Percentiles rank a stretch among this genome's conserved stretches.
Conservation (phyloP, 1,140 invertebrate species). For the Sweltsa coloradensis region DNA sequence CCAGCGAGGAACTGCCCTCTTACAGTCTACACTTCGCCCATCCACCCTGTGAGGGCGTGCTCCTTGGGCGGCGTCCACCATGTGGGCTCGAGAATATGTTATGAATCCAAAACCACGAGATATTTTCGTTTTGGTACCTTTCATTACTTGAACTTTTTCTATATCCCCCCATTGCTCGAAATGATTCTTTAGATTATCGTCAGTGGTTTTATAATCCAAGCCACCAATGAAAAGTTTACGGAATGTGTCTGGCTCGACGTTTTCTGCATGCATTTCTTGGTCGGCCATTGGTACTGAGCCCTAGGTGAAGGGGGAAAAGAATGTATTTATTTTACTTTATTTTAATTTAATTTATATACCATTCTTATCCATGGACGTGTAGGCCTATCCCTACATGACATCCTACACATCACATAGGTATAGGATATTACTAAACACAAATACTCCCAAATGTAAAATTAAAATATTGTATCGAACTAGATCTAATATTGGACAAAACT, state of each 20-base stretch:
- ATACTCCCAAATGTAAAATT: too few relatives aligned
- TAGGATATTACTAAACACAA: too few relatives aligned
- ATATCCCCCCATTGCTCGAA: conserved; percentile 56
- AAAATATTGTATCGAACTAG: too few relatives aligned
- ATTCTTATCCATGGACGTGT: too few relatives aligned
- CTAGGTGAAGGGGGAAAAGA: too few relatives aligned
- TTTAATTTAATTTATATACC: too few relatives aligned
- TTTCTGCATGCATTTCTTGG: too few relatives aligned
- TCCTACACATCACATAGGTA: too few relatives aligned
- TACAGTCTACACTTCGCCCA: conserved; percentile 51
- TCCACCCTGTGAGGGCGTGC: conserved; percentile 51
- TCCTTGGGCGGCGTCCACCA: conserved; percentile 47
- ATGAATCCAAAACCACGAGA: conserved; percentile 55
- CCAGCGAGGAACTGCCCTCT: conserved; percentile 54
- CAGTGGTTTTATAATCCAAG: conserved; percentile 51
- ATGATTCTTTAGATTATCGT: conserved; percentile 47
- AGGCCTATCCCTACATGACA: too few relatives aligned
- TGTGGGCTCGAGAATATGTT: conserved; percentile 40
- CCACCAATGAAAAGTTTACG: conserved; percentile 61
- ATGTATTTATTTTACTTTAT: too few relatives aligned
- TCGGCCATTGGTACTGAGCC: too few relatives aligned
- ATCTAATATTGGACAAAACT: too few relatives aligned
- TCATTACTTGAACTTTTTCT: conserved; percentile 58
- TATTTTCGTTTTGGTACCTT: conserved; percentile 47
- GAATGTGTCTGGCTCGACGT: conserved; percentile 46